phyloP scores from a whole-genome alignment of 2,888 invertebrate genomes.

The Brachylomia viminalis region DNA sequence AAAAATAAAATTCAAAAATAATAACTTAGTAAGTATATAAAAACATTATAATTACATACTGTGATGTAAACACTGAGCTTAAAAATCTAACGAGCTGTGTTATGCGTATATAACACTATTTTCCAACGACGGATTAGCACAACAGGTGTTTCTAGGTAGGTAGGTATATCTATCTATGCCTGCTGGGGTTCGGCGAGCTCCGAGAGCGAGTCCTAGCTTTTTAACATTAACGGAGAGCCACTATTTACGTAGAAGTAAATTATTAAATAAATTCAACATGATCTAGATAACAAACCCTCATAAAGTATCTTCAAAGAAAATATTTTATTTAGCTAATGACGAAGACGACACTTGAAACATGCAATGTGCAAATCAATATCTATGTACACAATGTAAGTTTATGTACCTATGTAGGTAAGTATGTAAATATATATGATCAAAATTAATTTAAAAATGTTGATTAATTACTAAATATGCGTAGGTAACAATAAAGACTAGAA shows the following conservation, averaged over 20 bases:
- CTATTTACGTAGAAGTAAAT: slow-evolving; percentile 68
- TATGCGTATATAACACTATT: slow-evolving; percentile 48
- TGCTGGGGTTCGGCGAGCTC: slow-evolving; percentile 46
- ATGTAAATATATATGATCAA: slow-evolving; percentile 80
- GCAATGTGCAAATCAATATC: slow-evolving; percentile 85
- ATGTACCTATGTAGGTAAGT: slow-evolving; percentile 77
- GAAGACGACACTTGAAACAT: slow-evolving; percentile 81
- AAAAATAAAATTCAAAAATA: slow-evolving; percentile 63
- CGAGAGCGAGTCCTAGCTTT: slow-evolving; percentile 51
- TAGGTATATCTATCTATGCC: slow-evolving; percentile 51
- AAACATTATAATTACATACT: slow-evolving; percentile 63
- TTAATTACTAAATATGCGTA: slow-evolving; percentile 89
- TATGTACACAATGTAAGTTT: slow-evolving; percentile 84
- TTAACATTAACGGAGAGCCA: slow-evolving; percentile 69
- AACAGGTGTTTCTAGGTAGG: slow-evolving; percentile 50
- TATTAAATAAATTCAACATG: slow-evolving; percentile 72
- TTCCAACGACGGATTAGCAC: slow-evolving; percentile 45
- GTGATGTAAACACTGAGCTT: slow-evolving; percentile 53
- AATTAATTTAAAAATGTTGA: slow-evolving; percentile 88
- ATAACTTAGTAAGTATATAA: slow-evolving; percentile 41
- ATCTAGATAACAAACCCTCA: slow-evolving; percentile 75
- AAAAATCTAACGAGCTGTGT: slow-evolving; percentile 53
- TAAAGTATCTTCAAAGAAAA: slow-evolving; percentile 72
- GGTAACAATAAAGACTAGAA: slow-evolving; percentile 91
- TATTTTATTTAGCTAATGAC: slow-evolving; percentile 72